Base-by-base conservation (phyloP, 2,888 invertebrate genomes). In the Oligia latruncula region DNA sequence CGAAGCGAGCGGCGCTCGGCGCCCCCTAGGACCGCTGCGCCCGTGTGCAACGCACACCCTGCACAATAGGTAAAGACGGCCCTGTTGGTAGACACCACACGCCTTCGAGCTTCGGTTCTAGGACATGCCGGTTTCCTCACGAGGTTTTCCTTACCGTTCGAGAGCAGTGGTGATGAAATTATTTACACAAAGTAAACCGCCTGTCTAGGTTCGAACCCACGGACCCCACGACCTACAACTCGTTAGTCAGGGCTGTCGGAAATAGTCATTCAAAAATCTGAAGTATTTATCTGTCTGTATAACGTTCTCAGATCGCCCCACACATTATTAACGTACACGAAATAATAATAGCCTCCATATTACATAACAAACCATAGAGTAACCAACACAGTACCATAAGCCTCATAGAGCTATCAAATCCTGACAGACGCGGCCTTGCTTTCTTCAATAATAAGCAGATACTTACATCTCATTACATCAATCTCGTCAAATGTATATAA, bases 401-500 rank as follows among this genome's bases (percentile, higher is more conserved):
- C 76, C 29, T 58, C 40, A 80, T 83, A 82, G 80, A 85, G 67
- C 62, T 64, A 77, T 85, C 66, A 72, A 74, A 76, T 70, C 52
- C 20, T 40, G 60, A 68, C 64, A 68, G 74, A 77, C 79, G 15
- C 20, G 83, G 75, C 89, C 89, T 89, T 89, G 88, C 89, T 90
- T 88, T 89, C 90, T 88, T 88, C 78, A 74, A 83, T 83, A 77
- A 82, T 80, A 85, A 80, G 67, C 79, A 74, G 74, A 87, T 83
- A 74, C n/a, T n/a, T n/a, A n/a, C 79, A 85, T 85, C 80, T 80
- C 67, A 70, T 81, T 84, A 86, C 87, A 85, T 83, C 88, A 86
- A 88, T 83, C 86, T 82, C 84, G 76, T 89, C 85, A 89, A 82
- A 87, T 78, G 71, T 81, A 83, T 84, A 87, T 80, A 91, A 91